These are phyloP conservation scores for Lanius collurio DNA, from an alignment of 2,113 vertebrate genomes.

Conservation along the genomic window DNA sequence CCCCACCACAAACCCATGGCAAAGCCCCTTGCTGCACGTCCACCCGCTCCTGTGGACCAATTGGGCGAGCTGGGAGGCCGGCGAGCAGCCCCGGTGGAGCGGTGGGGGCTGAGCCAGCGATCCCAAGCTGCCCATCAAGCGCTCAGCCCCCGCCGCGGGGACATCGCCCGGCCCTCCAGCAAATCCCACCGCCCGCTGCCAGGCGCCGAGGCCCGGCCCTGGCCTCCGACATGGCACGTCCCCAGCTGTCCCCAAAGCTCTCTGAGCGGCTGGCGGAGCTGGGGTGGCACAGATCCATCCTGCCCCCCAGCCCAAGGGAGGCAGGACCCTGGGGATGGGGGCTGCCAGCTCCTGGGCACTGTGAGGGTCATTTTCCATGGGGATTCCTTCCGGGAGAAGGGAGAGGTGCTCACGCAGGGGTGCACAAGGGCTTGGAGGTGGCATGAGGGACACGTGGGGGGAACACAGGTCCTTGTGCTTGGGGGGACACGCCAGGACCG, in stretches of 20 bases:
- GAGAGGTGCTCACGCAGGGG: fast-evolving
- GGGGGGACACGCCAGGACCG: fast-evolving
- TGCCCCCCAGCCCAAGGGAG: background rate
- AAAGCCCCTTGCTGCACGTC: background rate
- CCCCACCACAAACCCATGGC: background rate
- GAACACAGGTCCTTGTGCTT: background rate
- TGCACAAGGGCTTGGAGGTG: background rate
- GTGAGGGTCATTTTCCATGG: background rate
- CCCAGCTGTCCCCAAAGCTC: background rate
- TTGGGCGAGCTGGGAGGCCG: background rate
- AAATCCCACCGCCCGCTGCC: background rate
- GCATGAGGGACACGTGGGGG: background rate
- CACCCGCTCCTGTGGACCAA: fast-evolving
- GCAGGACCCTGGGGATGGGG: fast-evolving
- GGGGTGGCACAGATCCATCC: fast-evolving
- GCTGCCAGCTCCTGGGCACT: fast-evolving
- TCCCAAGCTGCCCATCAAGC: background rate
- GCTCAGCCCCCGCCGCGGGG: background rate
- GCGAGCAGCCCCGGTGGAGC: fast-evolving
- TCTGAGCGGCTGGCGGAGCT: background rate
- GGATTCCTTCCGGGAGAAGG: fast-evolving
- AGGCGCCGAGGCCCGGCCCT: fast-evolving
- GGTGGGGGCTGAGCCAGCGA: fast-evolving
- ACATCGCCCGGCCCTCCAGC: background rate
- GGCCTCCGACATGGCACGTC: fast-evolving